These are phyloP conservation scores for Standfussiana lucernea DNA, from an alignment of 2,888 invertebrate genomes.

Conservation along the genomic window DNA sequence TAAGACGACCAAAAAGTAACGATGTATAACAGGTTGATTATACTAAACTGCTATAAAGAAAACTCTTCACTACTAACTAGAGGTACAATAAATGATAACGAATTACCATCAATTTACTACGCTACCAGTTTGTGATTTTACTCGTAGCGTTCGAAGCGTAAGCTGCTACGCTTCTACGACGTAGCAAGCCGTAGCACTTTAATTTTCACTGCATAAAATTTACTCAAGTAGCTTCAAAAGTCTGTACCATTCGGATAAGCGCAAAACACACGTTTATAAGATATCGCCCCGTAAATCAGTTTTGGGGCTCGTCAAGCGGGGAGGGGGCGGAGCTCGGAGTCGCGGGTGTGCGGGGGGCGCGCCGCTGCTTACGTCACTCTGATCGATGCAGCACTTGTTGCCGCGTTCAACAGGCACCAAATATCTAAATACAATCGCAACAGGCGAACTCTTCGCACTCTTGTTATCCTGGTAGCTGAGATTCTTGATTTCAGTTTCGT, in stretches of 20 bases:
- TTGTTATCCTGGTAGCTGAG: constrained; percentile 64
- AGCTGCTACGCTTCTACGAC: constrained; percentile 31
- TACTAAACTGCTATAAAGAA: background rate
- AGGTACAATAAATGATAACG: background rate
- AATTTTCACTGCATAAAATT: constrained; percentile 7
- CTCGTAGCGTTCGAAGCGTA: constrained; percentile 43
- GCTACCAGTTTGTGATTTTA: background rate
- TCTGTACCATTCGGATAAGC: constrained; percentile 44
- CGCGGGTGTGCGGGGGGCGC: constrained; percentile 64
- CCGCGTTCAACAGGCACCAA: constrained; percentile 86
- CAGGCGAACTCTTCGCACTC: constrained; percentile 64
- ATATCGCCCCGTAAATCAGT: constrained; percentile 77
- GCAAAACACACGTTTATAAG: constrained; percentile 68
- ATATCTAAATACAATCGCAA: constrained; percentile 72
- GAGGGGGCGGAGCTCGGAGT: constrained; percentile 63
- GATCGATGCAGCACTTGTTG: constrained; percentile 90
- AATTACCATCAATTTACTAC: background rate
- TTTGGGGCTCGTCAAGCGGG: constrained; percentile 72
- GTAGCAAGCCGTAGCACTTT: constrained; percentile 31
- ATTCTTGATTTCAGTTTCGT: constrained; percentile 44
- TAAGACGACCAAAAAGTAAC: too few relatives aligned
- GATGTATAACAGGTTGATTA: too few relatives aligned
- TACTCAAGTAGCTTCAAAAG: constrained; percentile 24
- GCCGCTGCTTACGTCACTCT: constrained; percentile 81
- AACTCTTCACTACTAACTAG: background rate